Base-by-base conservation (phyloP, 2,797 vertebrate species). In the Pogoniulus pusillus region DNA sequence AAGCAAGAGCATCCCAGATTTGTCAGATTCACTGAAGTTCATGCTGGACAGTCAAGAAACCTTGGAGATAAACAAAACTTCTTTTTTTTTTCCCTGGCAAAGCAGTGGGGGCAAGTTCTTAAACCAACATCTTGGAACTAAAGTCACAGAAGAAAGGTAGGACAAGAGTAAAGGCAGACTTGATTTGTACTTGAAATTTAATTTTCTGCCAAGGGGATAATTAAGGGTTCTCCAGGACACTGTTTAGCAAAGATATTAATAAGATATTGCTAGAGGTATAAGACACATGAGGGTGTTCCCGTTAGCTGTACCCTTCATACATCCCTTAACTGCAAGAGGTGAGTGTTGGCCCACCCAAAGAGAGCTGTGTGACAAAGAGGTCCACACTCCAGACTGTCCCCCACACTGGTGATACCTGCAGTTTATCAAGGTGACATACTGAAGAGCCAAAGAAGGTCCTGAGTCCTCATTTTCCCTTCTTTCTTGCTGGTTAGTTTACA, bases 381-480 rank as follows among this genome's bases (percentile, higher is more conserved):
- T 49, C 26, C 4, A 19, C 24, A 10, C 27, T 72, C 32, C 20
- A 34, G 17, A 16, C 20, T 58, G 11, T 41, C 37, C 22, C n/a
- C 49, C 0, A 0, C 37, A 12, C 59, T 27, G 34, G 13, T 8
- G 7, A 29, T 18, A 74, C 30, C 10, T 27, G 55, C n/a, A 65
- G 51, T 65, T 85, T 37, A 37, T 49, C 70, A 37, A 19, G 58
- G 69, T 45, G 35, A 49, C 15, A 13, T 2, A 0, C 0, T 41
- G 18, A 62, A 85, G 49, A 26, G 14, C 53, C 51, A 54, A 54
- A 54, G 63, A 18, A 47, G 29, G 18, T 60, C 17, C 29, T 10
- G 11, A 10, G 6, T 24, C 45, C 15, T 29, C 55, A 27, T n/a
- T 65, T 85, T 78, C 65, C 34, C 63, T 75, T 27, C 7, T 29